phyloP scores from a whole-genome alignment of 2,888 invertebrate species.

The Drosophila mayaguana region DNA sequence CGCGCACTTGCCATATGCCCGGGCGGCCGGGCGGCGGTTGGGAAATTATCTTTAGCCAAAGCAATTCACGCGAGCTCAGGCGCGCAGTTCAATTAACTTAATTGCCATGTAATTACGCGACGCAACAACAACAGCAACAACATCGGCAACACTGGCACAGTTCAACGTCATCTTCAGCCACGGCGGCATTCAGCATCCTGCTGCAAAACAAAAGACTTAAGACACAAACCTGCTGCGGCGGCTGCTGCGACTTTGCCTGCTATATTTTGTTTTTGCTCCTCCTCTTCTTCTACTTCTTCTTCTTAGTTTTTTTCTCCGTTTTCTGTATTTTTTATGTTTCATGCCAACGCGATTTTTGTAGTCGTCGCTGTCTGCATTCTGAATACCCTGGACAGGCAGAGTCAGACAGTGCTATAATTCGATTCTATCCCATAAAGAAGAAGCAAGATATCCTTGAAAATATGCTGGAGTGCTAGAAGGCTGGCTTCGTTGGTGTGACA shows the following conservation, averaged over 20 bases:
- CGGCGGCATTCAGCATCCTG: slow-evolving; percentile 65
- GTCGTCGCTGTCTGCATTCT: slow-evolving; percentile 33
- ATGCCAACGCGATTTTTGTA: slow-evolving; percentile 16
- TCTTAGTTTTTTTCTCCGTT: slow-evolving; percentile 11
- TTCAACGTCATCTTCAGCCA: slow-evolving; percentile 53
- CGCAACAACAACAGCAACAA: slow-evolving; percentile 31
- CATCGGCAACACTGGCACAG: slow-evolving; percentile 26
- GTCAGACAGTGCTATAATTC: not conserved
- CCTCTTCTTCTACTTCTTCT: not conserved
- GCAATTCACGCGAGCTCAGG: slow-evolving; percentile 72
- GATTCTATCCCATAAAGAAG: not conserved
- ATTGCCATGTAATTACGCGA: slow-evolving; percentile 84
- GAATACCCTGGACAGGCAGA: slow-evolving; percentile 2
- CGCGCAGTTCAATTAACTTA: slow-evolving; percentile 84
- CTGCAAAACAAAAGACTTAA: slow-evolving; percentile 79
- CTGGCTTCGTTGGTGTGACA: not conserved
- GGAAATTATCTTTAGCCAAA: slow-evolving; percentile 44
- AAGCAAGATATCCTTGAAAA: not conserved
- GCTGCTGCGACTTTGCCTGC: slow-evolving; percentile 24
- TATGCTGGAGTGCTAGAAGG: not conserved
- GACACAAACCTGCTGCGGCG: slow-evolving; percentile 72
- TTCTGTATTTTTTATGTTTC: slow-evolving; percentile 16
- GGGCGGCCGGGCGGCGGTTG: slow-evolving; percentile 2
- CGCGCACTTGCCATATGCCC: slow-evolving; percentile 29
- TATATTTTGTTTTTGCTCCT: slow-evolving; percentile 9